Base-by-base conservation (phyloP, 2,888 invertebrate species). In the Synanthedon vespiformis region DNA sequence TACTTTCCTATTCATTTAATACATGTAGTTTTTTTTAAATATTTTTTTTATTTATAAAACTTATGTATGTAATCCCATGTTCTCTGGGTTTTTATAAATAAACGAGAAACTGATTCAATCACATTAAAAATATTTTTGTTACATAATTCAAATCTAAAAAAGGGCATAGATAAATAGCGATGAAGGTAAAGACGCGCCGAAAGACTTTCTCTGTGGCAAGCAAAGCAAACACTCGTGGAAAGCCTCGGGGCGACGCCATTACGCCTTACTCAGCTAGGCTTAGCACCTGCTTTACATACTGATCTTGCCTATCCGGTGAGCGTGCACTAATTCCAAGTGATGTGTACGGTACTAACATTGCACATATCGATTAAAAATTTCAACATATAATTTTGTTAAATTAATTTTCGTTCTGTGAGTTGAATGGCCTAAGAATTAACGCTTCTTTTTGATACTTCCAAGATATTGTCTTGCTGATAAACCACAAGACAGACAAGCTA, bases 221-320 rank as follows among this genome's bases (percentile, higher is more conserved):
- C 48, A 48, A 13, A 48, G 72, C 73, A 74, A 76, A 70, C 67
- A 55, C 67, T 68, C 68, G 69, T 72, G 68, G 65, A 64, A 68
- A 71, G 71, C 67, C 67, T 70, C 61, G 62, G 56, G 34, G 61
- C 62, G 60, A 63, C 61, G 61, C 70, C 72, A 78, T 81, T 80
- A 80, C 60, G 65, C 79, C 81, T 70, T 78, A 77, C 72, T 67
- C 61, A 74, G 74, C 54, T 52, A 59, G 62, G 61, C 67, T 67
- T 58, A 70, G 75, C 77, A 77, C 79, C 78, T 81, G 72, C 66
- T 86, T 85, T 79, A 81, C 83, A 83, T 82, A 82, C 79, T 74
- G 73, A 80, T 79, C 82, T 78, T 69, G 75, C 71, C 68, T 68
- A 65, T 74, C 73, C 72, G 64, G 63, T 61, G 59, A 68, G 61